Evolutionary conservation across 1,140 invertebrate genomes (phyloP).

Genomic region (Apis laboriosa): DNA sequence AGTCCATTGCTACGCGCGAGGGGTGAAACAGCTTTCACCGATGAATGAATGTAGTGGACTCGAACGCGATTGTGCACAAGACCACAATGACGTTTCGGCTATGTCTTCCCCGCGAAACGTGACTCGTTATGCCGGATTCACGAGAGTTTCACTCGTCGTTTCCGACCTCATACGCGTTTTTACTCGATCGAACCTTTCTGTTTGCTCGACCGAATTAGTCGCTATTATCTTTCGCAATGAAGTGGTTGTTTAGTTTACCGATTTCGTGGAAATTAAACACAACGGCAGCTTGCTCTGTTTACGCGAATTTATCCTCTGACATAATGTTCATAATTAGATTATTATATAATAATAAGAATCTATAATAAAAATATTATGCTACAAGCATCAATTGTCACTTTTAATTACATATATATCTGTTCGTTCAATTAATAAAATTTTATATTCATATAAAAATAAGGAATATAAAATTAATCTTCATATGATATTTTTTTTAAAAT

Average conservation of each 20-base stretch:
- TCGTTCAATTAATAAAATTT: too few relatives aligned
- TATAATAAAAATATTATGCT: too few relatives aligned
- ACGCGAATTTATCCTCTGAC: background rate
- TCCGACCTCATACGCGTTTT: background rate
- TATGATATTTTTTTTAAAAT: too few relatives aligned
- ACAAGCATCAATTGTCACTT: too few relatives aligned
- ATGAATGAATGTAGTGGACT: background rate
- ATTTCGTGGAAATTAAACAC: background rate
- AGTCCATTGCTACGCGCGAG: background rate
- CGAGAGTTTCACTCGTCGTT: background rate
- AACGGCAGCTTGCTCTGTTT: too few relatives aligned
- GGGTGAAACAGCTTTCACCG: background rate
- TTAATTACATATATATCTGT: too few relatives aligned
- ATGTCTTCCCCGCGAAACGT: conserved; percentile 2
- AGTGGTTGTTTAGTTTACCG: background rate
- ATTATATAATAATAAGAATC: too few relatives aligned
- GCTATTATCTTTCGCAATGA: background rate
- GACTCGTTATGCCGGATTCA: conserved; percentile 9
- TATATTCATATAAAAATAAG: too few relatives aligned
- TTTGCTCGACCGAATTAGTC: conserved; percentile 17
- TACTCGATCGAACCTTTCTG: background rate
- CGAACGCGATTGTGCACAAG: background rate
- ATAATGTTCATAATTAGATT: too few relatives aligned
- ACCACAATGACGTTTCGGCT: conserved; percentile 27
- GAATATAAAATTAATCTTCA: too few relatives aligned